These are phyloP conservation scores for Frankliniella fusca DNA, from an alignment of 2,888 invertebrate species.

Conservation along the genomic window DNA sequence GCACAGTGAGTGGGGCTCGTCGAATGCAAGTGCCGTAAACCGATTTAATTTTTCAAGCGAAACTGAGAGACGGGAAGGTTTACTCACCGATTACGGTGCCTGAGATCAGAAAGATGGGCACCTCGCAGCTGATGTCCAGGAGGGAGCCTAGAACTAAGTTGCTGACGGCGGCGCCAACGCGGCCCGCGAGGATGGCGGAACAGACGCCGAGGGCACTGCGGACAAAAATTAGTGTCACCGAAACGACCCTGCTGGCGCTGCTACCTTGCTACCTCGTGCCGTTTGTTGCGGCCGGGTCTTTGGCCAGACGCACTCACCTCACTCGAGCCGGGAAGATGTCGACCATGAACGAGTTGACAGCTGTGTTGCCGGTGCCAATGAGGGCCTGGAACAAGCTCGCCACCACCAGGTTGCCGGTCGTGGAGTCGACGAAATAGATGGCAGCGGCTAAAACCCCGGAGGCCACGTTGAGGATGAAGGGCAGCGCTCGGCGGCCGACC, in stretches of 20 bases:
- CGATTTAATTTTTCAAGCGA: neutral
- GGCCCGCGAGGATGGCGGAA: constrained; percentile 60
- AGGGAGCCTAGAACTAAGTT: constrained; percentile 61
- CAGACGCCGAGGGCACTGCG: constrained; percentile 60
- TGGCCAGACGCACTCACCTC: constrained; percentile 51
- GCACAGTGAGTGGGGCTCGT: neutral
- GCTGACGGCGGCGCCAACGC: constrained; percentile 61
- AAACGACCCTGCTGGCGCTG: no score
- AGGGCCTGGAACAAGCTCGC: constrained; percentile 52
- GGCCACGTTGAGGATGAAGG: constrained; percentile 48
- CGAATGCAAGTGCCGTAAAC: neutral
- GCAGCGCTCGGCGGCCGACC: constrained; percentile 45
- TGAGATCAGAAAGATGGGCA: constrained; percentile 60
- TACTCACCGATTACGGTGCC: constrained; percentile 54
- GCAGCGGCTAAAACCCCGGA: constrained; percentile 57
- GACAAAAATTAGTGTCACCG: neutral
- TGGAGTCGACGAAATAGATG: constrained; percentile 58
- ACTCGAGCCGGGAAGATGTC: constrained; percentile 48
- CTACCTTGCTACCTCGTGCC: no score
- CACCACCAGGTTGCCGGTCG: constrained; percentile 57
- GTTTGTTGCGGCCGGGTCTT: neutral
- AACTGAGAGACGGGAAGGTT: neutral
- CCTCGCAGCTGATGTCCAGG: constrained; percentile 59
- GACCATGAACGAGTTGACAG: constrained; percentile 46
- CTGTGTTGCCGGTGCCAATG: constrained; percentile 52